Evolutionary conservation across 2,888 invertebrate genomes (phyloP), one percentile per base, ranked within the genome.

Genomic region (Pelosia muscerda): DNA sequence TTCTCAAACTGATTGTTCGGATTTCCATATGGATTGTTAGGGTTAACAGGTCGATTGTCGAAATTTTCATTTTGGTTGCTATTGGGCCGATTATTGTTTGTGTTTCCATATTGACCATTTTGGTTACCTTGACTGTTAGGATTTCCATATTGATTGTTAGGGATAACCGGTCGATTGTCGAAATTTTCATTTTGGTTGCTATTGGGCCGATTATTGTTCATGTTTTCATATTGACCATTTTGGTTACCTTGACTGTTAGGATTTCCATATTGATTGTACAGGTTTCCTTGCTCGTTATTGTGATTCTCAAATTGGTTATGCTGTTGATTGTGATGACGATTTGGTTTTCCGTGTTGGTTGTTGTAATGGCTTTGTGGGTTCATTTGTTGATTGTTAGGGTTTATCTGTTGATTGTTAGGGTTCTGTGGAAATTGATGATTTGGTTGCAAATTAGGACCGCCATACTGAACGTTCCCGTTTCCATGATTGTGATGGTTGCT

Each of bases 391-490:
- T 68, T 59, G 66, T 74, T 68, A 53, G 71, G 69, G 67, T 82
- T 75, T 56, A 56, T 22, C 42, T 61, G 42, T 26, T 34, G 55
- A 8, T 63, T 63, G 15, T 55, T 55, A 15, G 23, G 28, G 61
- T 64, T 55, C 15, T 31, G 28, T 57, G 56, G 59, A 63, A 69
- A 49, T 28, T 25, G 61, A 38, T 71, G 64, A 56, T 60, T 68
- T 55, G 77, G 74, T 63, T 63, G 69, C 59, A 78, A 65, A 63
- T 76, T 73, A 13, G 76, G 72, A 55, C 74, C 72, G n/a, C 73
- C 69, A 67, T 80, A 69, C 22, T 76, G 79, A 15, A 78, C 68
- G 28, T 74, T 63, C 13, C 61, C 53, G 22, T 63, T 55, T n/a
- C 25, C 34, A n/a, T 67, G 65, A 26, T 67, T 65, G 23, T 58